These are phyloP conservation scores for Hycleus phaleratus DNA, from an alignment of 1,140 invertebrate genomes.

Conservation along the genomic window DNA sequence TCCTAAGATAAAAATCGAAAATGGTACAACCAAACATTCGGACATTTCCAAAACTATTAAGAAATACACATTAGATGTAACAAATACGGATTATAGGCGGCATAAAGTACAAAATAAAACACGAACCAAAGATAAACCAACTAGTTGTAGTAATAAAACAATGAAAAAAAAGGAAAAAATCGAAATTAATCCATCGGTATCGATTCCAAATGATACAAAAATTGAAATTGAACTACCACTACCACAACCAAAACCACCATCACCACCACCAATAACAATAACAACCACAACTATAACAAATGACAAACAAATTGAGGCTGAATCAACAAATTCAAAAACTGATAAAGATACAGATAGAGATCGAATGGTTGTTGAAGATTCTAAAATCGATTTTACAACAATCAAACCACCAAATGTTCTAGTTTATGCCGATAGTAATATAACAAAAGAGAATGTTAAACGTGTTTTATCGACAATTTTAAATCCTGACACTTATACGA, in stretches of 20 bases:
- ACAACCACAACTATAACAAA: too few species aligned
- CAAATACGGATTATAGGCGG: slow-evolving; percentile 23
- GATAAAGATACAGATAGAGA: too few species aligned
- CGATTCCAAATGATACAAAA: too few species aligned
- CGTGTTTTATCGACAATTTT: slow-evolving; percentile 58
- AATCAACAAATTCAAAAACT: too few species aligned
- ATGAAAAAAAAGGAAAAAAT: background rate
- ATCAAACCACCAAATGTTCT: slow-evolving; percentile 73
- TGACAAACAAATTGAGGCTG: too few species aligned
- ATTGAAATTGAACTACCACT: too few species aligned
- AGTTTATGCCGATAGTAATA: slow-evolving; percentile 70
- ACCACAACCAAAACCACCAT: too few species aligned
- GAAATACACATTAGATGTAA: slow-evolving; percentile 31
- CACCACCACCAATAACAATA: too few species aligned
- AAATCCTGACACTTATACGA: slow-evolving; percentile 65
- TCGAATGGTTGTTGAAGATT: background rate
- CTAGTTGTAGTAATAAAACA: slow-evolving; percentile 6
- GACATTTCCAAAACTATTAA: background rate
- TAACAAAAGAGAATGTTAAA: slow-evolving; percentile 63
- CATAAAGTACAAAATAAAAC: slow-evolving; percentile 7
- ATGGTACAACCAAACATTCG: slow-evolving; percentile 17
- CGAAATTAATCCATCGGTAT: background rate
- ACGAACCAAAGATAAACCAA: background rate
- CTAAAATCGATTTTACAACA: background rate
- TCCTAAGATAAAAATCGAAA: slow-evolving; percentile 39